Base-by-base conservation (phyloP, 2,888 invertebrate species). In the Helobdella robusta region DNA sequence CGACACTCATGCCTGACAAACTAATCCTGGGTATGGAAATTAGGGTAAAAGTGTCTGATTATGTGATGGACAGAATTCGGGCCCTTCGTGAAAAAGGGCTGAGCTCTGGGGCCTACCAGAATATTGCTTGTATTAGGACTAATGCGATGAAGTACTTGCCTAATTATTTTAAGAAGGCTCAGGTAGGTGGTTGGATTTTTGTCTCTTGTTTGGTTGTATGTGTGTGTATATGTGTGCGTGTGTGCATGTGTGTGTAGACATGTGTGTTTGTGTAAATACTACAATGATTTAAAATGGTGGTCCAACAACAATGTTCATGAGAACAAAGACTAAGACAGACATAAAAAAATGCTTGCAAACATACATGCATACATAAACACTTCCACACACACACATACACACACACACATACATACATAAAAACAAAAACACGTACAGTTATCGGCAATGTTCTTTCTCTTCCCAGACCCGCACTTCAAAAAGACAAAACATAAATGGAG, bases 141-240 rank as follows among this genome's bases (percentile, higher is more conserved):
- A 98, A 98, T 83, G 97, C 97, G 1, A 98, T 99, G 97, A 98
- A 97, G 81, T 95, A 95, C 83, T 84, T 99, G 73, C 95, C 97
- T 1, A 97, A 98, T 80, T 98, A 88, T 80, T 98, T 99, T 77
- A 79, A 83, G 66, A 97, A 95, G 82, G 91, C 88, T 70, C 97
- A 93, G 84, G 89, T 89, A 80, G 50, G 70, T n/a, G n/a, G n/a
- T n/a, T n/a, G n/a, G n/a, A n/a, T n/a, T n/a, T n/a, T n/a, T n/a
- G n/a, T n/a, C n/a, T n/a, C n/a, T n/a, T n/a, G n/a, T n/a, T n/a
- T n/a, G n/a, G n/a, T n/a, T n/a, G n/a, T n/a, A n/a, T n/a, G n/a
- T n/a, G n/a, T n/a, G n/a, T n/a, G n/a, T n/a, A n/a, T n/a, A n/a
- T n/a, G n/a, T n/a, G n/a, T n/a, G n/a, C n/a, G n/a, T n/a, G n/a